phyloP scores from a whole-genome alignment of 1,140 invertebrate species.

The Goniozus legneri region DNA sequence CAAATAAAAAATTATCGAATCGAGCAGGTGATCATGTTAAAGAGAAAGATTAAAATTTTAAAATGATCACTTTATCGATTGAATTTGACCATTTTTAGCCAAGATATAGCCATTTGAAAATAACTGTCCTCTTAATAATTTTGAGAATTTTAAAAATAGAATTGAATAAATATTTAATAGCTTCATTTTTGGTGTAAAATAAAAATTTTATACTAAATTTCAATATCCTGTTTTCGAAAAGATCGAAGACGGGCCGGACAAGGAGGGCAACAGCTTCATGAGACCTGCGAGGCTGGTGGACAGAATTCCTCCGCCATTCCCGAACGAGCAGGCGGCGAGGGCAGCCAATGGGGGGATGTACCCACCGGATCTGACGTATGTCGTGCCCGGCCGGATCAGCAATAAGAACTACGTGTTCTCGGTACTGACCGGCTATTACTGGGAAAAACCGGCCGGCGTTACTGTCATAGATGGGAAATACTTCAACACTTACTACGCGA shows the following conservation, averaged over 20 bases:
- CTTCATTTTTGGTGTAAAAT: not conserved
- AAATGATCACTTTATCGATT: too few species aligned
- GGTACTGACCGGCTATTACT: slow-evolving; percentile 85
- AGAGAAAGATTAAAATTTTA: too few species aligned
- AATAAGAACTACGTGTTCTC: slow-evolving; percentile 90
- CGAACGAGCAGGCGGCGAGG: slow-evolving; percentile 86
- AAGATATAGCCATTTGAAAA: too few species aligned
- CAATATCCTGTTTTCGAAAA: slow-evolving; percentile 37
- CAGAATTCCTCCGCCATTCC: slow-evolving; percentile 80
- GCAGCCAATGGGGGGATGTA: slow-evolving; percentile 88
- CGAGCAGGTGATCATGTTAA: too few species aligned
- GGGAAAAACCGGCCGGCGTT: slow-evolving; percentile 87
- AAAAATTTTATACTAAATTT: not conserved
- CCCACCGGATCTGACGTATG: slow-evolving; percentile 91
- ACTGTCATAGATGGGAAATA: slow-evolving; percentile 81
- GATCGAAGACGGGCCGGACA: slow-evolving; percentile 90
- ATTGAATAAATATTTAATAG: too few species aligned
- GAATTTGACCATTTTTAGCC: too few species aligned
- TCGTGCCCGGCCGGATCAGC: slow-evolving; percentile 77
- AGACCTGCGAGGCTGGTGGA: slow-evolving; percentile 91
- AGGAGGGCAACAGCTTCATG: slow-evolving; percentile 82
- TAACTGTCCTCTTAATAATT: too few species aligned
- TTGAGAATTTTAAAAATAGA: too few species aligned
- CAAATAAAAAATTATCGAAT: too few species aligned
- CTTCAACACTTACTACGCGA: slow-evolving; percentile 96